Base-by-base conservation (phyloP, 2,888 invertebrate genomes). In the Diplolepis rosae region DNA sequence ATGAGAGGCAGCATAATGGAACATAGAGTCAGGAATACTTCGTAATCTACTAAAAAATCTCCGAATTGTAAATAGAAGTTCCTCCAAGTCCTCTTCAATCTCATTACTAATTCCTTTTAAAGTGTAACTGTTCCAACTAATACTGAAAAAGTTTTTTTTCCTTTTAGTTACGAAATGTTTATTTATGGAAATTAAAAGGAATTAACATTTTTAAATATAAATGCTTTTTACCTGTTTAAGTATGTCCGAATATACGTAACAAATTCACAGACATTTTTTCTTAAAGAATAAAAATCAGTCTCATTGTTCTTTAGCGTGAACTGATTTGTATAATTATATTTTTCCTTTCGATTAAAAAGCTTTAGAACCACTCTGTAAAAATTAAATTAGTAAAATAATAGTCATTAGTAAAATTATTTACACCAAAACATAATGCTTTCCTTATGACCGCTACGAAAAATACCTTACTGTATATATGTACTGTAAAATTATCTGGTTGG, bases 1-100 rank as follows among this genome's bases (percentile, higher is more conserved):
- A 71, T 85, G 85, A 32, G 89, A 88, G 32, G 87, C 81, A 66
- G 86, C 85, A 79, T 89, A 89, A 73, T 88, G 84, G 70, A 89
- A 86, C 42, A 88, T 83, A 27, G 87, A 87, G 73, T 89, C 89
- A 45, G 90, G 87, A 18, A 90, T 82, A 68, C 76, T 75, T 13
- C 79, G 81, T 18, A 90, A 73, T 61, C 82, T 80, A 24, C 66
- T 77, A 9, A 85, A 76, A 56, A 85, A 88, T 66, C 70, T 79
- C 4, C 83, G 80, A 18, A 89, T 70, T 5, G 76, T 73, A 1
- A 51, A 30, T n/a, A 87, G 72, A 42, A 87, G 77, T 51, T 80
- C 79, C 30, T 82, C 79, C 5, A 87, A 76, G 18, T 86, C 80
- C 48, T 82, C 79, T 71, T 84, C 82, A 13, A 85, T 75, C 42